phyloP scores from a whole-genome alignment of 2,113 vertebrate genomes.

The Coregonus clupeaformis region DNA sequence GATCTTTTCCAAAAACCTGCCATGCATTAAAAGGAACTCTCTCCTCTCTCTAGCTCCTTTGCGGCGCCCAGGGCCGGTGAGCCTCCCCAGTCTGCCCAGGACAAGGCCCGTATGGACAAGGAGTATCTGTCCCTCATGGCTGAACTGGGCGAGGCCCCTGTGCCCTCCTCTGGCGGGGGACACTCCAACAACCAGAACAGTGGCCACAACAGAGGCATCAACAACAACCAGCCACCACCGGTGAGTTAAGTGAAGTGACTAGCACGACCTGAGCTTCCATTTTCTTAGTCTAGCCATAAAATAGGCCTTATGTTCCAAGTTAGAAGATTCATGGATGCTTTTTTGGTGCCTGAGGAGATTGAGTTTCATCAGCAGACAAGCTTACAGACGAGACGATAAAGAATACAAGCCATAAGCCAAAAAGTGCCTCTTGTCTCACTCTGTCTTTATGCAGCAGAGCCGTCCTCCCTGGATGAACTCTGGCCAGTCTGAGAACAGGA shows the following conservation, averaged over 20 bases:
- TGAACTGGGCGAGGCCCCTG: conserved; percentile 86
- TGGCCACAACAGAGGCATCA: conserved; percentile 69
- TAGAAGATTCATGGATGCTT: too few species aligned
- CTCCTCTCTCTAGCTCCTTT: conserved; percentile 50
- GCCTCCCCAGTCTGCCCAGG: conserved; percentile 89
- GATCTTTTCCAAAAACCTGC: too few species aligned
- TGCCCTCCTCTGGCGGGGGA: conserved; percentile 80
- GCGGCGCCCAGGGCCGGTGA: conserved; percentile 78
- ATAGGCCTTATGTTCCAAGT: too few species aligned
- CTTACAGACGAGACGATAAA: too few species aligned
- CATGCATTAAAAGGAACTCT: too few species aligned
- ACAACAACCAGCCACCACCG: conserved; percentile 74
- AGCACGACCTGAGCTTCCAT: too few species aligned
- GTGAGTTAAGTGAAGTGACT: conserved; percentile 59
- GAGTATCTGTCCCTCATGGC: conserved; percentile 94
- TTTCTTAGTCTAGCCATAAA: too few species aligned
- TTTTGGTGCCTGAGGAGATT: too few species aligned
- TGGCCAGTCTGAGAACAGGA: conserved; percentile 79
- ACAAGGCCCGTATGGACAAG: conserved; percentile 94
- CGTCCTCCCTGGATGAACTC: conserved; percentile 90
- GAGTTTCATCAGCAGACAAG: too few species aligned
- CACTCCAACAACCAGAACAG: conserved; percentile 64
- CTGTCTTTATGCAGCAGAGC: conserved; percentile 65
- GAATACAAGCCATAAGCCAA: too few species aligned
- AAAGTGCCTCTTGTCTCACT: too few species aligned